Conservation (phyloP, 1,140 invertebrate genomes). For the Caerostris darwini region DNA sequence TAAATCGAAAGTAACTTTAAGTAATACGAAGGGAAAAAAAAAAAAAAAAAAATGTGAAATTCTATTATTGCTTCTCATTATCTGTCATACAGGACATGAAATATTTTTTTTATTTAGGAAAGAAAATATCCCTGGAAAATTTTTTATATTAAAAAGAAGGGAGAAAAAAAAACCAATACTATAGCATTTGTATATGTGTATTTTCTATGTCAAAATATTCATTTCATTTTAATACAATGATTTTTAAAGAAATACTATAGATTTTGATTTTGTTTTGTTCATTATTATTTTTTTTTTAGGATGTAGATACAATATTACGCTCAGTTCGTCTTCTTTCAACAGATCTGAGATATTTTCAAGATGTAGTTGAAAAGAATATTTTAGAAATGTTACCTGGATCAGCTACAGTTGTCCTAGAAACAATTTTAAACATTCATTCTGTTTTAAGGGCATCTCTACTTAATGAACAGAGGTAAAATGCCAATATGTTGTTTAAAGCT, state of each 20-base stretch:
- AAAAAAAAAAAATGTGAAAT: too few relatives aligned
- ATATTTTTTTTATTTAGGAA: too few relatives aligned
- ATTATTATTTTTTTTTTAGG: slow-evolving; percentile 64
- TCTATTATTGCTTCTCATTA: too few relatives aligned
- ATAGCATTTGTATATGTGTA: not conserved
- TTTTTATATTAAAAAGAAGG: too few relatives aligned
- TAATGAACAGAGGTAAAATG: slow-evolving; percentile 87
- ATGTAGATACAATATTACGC: slow-evolving; percentile 73
- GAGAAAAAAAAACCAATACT: too few relatives aligned
- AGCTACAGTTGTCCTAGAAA: slow-evolving; percentile 94
- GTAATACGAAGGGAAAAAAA: too few relatives aligned
- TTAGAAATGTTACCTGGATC: slow-evolving; percentile 95
- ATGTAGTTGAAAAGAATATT: slow-evolving; percentile 95
- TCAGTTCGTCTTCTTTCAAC: slow-evolving; percentile 81
- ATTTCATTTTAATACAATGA: not conserved
- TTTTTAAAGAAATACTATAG: not conserved
- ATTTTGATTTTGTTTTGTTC: not conserved
- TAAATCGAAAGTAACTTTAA: too few relatives aligned
- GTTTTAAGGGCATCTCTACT: slow-evolving; percentile 86
- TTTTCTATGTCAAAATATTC: not conserved
- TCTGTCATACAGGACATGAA: too few relatives aligned
- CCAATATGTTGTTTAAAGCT: too few relatives aligned
- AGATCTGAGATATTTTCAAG: slow-evolving; percentile 92
- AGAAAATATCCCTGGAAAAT: too few relatives aligned
- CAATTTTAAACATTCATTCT: slow-evolving; percentile 92